Conservation (phyloP, 1,140 invertebrate genomes). For the Euura saliciscinereae region DNA sequence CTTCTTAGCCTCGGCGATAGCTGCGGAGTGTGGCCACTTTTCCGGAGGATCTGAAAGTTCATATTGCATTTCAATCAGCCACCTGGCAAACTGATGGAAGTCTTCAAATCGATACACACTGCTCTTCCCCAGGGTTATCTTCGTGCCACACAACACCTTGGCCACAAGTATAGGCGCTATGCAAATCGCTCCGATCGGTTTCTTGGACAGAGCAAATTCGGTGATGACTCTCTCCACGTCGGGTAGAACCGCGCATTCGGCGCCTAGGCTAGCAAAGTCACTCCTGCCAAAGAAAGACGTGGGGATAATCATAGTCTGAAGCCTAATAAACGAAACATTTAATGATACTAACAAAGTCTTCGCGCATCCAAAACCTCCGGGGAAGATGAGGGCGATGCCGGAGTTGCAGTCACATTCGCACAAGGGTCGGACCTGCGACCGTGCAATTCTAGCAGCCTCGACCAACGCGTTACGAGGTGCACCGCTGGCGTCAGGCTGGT, state of each 20-base stretch:
- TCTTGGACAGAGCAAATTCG: slow-evolving; percentile 63
- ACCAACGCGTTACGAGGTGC: slow-evolving; percentile 61
- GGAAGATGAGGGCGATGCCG: slow-evolving; percentile 64
- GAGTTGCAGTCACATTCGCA: slow-evolving; percentile 51
- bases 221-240: slow-evolving; percentile 61
- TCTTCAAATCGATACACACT: slow-evolving; percentile 33
- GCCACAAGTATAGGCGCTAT: slow-evolving; percentile 67
- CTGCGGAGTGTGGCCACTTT: slow-evolving; percentile 65
- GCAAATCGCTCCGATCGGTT: slow-evolving; percentile 67
- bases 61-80: slow-evolving; percentile 6
- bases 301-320: not conserved
- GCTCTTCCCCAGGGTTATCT: slow-evolving; percentile 64
- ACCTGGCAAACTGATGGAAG: not conserved
- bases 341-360: slow-evolving; percentile 64
- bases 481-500: slow-evolving; percentile 30
- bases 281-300: slow-evolving; percentile 50
- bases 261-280: slow-evolving; percentile 64
- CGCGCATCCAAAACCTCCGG: slow-evolving; percentile 69
- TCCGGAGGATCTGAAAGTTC: slow-evolving; percentile 48
- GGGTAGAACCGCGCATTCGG: slow-evolving; percentile 59
- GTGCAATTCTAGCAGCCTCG: slow-evolving; percentile 67
- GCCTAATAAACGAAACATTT: no score
- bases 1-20: slow-evolving; percentile 57
- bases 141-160: slow-evolving; percentile 59
- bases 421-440: slow-evolving; percentile 60